Evolutionary conservation across 1,140 invertebrate species (phyloP).

Genomic region (Monochamus saltuarius): DNA sequence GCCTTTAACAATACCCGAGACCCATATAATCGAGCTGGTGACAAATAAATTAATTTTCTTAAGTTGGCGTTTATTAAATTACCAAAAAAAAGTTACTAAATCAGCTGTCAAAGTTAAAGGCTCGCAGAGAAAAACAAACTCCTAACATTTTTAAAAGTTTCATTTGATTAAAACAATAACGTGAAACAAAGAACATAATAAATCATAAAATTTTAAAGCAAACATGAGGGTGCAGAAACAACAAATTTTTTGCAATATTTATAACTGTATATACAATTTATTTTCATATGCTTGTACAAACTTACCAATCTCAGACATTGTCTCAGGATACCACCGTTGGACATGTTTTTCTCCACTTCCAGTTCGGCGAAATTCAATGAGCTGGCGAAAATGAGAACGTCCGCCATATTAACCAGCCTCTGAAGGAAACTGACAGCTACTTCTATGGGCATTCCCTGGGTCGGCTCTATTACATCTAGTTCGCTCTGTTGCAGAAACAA

Average conservation of each 20-base stretch:
- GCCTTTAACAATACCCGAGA: no score
- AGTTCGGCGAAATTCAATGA: conserved; percentile 96
- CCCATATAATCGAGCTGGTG: no score
- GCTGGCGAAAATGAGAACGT: conserved; percentile 97
- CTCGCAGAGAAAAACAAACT: no score
- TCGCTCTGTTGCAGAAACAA: conserved; percentile 77
- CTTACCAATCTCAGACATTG: conserved; percentile 94
- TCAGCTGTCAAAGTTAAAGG: no score
- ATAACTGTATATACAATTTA: neutral
- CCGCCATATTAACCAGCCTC: conserved; percentile 95
- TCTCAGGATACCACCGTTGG: conserved; percentile 95
- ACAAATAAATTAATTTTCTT: no score
- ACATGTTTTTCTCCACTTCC: conserved; percentile 99
- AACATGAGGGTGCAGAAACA: neutral
- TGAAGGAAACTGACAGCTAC: conserved; percentile 96
- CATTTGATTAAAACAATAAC: no score
- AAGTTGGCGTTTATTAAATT: no score
- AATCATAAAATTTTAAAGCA: no score
- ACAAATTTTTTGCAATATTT: conserved; percentile 5
- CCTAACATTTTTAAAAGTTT: no score
- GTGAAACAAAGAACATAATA: no score
- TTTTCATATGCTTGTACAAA: conserved; percentile 33
- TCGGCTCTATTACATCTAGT: conserved; percentile 96
- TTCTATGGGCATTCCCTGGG: conserved; percentile 97
- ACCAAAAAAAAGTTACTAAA: no score